phyloP scores from a whole-genome alignment of 2,797 vertebrate species.

The Myotis pilosus region DNA sequence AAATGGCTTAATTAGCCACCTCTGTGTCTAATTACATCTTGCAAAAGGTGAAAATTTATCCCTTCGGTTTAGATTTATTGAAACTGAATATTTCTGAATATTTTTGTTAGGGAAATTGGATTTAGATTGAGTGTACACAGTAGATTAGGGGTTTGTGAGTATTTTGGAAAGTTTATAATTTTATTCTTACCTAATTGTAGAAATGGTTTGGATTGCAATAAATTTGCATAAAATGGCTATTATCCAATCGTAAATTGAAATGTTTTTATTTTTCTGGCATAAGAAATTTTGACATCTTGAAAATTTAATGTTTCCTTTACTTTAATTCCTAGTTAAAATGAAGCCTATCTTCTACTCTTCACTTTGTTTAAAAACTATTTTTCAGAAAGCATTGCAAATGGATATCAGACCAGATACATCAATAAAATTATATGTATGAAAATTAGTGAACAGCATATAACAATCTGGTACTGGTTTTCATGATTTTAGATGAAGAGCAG shows the following conservation, averaged over 20 bases:
- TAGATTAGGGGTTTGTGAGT: slow-evolving; percentile 33
- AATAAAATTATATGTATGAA: slow-evolving; percentile 59
- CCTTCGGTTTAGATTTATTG: slow-evolving; percentile 45
- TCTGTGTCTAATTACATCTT: slow-evolving; percentile 49
- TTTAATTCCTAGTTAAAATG: slow-evolving; percentile 41
- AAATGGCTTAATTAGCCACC: slow-evolving; percentile 33
- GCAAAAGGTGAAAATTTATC: slow-evolving; percentile 29
- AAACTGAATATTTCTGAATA: slow-evolving; percentile 44
- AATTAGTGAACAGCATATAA: slow-evolving; percentile 39
- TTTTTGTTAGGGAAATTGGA: slow-evolving; percentile 50
- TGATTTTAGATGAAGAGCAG: slow-evolving; percentile 56
- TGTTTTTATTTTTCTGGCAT: slow-evolving; percentile 44
- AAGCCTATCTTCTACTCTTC: slow-evolving; percentile 9
- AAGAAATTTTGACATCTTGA: slow-evolving; percentile 28
- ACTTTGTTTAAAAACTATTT: slow-evolving; percentile 56
- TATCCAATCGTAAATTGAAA: slow-evolving; percentile 4
- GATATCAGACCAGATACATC: slow-evolving; percentile 54
- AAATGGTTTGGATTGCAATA: slow-evolving; percentile 33
- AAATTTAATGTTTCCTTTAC: slow-evolving; percentile 30
- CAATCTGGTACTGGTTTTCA: slow-evolving; percentile 48
- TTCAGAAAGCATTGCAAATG: slow-evolving; percentile 55
- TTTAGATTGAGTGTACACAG: neutral
- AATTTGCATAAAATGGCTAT: slow-evolving; percentile 16
- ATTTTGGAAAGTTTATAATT: slow-evolving; percentile 45
- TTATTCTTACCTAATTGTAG: slow-evolving; percentile 30